Percentiles rank a stretch among this genome's conserved stretches.
phyloP scores from a whole-genome alignment of 2,113 vertebrate genomes.

The Osmerus eperlanus region DNA sequence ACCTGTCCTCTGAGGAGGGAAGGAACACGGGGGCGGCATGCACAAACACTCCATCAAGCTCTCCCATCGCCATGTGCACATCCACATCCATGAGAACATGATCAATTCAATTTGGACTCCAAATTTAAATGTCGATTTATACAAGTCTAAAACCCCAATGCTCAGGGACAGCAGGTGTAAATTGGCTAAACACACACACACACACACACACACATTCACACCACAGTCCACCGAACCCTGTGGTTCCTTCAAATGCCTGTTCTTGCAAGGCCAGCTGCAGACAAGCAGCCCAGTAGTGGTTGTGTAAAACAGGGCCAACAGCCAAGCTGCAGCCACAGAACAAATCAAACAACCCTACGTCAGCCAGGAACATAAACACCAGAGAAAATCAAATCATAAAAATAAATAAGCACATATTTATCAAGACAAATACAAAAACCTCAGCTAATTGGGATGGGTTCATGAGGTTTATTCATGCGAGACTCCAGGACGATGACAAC shows the following conservation, averaged over 20 bases:
- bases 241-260: too few relatives aligned
- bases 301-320: slow-evolving; percentile 29
- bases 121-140: too few relatives aligned
- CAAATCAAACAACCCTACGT: slow-evolving; percentile 42
- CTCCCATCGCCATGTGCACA: background rate
- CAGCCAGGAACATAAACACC: slow-evolving; percentile 17
- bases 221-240: too few relatives aligned
- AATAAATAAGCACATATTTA: slow-evolving; percentile 44
- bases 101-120: background rate
- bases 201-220: background rate
- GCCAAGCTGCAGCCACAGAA: slow-evolving; percentile 36
- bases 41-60: background rate
- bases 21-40: background rate
- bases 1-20: slow-evolving; percentile 6
- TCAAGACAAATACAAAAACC: slow-evolving; percentile 23
- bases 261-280: background rate
- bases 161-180: background rate
- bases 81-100: background rate
- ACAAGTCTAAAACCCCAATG: too few relatives aligned
- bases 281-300: background rate
- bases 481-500: slow-evolving; percentile 13
- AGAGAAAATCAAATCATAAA: slow-evolving; percentile 25
- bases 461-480: background rate
- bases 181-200: background rate
- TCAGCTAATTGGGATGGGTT: slow-evolving; percentile 7